These are phyloP conservation scores for Leuctra nigra DNA, from an alignment of 2,888 invertebrate species.

Conservation along the genomic window DNA sequence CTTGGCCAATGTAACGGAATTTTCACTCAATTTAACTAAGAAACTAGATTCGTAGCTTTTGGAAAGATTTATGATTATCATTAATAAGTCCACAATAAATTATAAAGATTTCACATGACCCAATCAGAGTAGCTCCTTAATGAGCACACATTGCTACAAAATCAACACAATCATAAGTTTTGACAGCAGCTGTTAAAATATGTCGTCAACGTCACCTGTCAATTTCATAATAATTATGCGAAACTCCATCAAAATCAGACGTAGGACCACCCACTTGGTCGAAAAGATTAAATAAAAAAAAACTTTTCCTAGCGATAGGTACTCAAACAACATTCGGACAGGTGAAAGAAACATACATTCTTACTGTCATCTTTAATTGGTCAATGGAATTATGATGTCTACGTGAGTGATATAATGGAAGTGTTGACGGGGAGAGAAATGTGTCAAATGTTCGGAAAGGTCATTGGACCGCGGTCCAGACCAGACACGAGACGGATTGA, in stretches of 20 bases:
- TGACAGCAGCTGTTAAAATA: slow-evolving; percentile 1
- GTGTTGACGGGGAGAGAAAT: not conserved
- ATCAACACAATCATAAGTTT: too few species aligned
- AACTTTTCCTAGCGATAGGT: too few species aligned
- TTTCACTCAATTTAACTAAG: too few species aligned
- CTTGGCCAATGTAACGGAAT: too few species aligned
- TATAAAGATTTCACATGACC: too few species aligned
- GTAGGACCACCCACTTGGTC: too few species aligned
- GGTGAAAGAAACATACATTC: not conserved
- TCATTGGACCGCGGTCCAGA: not conserved
- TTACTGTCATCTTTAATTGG: not conserved
- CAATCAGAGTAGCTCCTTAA: too few species aligned
- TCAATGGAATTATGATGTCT: not conserved
- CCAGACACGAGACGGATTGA: not conserved
- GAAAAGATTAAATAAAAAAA: too few species aligned
- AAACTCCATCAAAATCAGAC: not conserved
- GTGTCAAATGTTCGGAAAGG: not conserved
- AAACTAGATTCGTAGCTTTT: too few species aligned
- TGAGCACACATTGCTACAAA: too few species aligned
- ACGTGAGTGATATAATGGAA: not conserved
- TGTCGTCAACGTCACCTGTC: slow-evolving; percentile 1
- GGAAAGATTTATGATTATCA: too few species aligned
- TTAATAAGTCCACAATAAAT: too few species aligned
- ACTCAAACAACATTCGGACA: not conserved
- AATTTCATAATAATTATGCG: not conserved